Percentiles rank a stretch among this genome's conserved stretches.
Evolutionary conservation across 2,888 invertebrate species (phyloP).

Genomic region (Netelia fuscicornis): DNA sequence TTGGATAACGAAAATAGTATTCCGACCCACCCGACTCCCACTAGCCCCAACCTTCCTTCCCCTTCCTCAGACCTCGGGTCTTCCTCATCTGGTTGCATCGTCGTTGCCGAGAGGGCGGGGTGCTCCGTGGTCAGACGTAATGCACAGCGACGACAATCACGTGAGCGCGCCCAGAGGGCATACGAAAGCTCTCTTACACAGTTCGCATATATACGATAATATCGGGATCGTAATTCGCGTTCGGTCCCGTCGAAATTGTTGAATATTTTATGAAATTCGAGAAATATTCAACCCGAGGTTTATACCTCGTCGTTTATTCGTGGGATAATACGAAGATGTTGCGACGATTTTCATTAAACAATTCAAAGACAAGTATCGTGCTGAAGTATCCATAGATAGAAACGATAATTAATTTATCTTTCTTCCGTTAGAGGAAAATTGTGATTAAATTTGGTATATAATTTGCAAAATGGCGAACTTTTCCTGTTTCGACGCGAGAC

Average conservation of each 20-base stretch:
- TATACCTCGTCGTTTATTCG: too few relatives aligned
- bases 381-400: too few relatives aligned
- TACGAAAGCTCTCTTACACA: not conserved
- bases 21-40: not conserved
- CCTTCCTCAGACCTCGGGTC: constrained; percentile 23
- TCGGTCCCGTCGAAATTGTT: not conserved
- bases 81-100: constrained; percentile 50
- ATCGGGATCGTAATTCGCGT: not conserved
- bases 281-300: too few relatives aligned
- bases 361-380: too few relatives aligned
- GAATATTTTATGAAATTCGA: not conserved
- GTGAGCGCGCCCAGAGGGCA: not conserved
- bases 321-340: too few relatives aligned
- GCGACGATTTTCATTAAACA: too few relatives aligned
- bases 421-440: too few relatives aligned
- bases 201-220: not conserved
- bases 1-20: constrained; percentile 65
- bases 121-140: constrained; percentile 17
- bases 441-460: too few relatives aligned
- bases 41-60: not conserved
- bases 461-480: too few relatives aligned
- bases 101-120: constrained; percentile 22
- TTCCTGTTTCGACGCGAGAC: too few relatives aligned
- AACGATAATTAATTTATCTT: too few relatives aligned
- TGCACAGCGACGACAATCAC: constrained; percentile 37